phyloP scores from a whole-genome alignment of 2,888 invertebrate genomes.

The Galeopsomyia nigrocyanea region DNA sequence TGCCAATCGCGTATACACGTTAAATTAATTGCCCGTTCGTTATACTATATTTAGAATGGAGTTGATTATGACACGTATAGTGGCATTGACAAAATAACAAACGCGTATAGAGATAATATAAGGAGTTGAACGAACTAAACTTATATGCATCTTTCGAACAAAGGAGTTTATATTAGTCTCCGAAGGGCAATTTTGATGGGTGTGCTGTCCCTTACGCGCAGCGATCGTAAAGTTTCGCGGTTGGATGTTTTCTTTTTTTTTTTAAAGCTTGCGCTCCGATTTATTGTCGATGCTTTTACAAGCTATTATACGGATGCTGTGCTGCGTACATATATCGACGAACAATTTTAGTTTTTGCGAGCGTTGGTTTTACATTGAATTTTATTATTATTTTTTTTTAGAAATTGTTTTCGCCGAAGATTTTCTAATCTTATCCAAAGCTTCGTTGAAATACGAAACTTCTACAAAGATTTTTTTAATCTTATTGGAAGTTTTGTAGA shows the following conservation, averaged over 20 bases:
- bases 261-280: slow-evolving; percentile 20
- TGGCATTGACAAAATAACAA: too few relatives aligned
- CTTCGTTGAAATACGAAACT: too few relatives aligned
- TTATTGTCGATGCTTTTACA: slow-evolving; percentile 25
- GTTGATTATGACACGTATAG: too few relatives aligned
- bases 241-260: slow-evolving; percentile 15
- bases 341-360: slow-evolving; percentile 1
- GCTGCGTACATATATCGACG: neutral
- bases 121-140: too few relatives aligned
- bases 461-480: too few relatives aligned
- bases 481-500: too few relatives aligned
- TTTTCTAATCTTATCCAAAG: too few relatives aligned
- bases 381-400: too few relatives aligned
- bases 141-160: too few relatives aligned
- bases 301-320: neutral
- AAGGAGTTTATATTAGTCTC: too few relatives aligned
- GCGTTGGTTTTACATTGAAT: neutral
- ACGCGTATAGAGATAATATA: too few relatives aligned
- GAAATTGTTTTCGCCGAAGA: too few relatives aligned
- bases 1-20: slow-evolving; percentile 3
- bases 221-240: slow-evolving; percentile 41
- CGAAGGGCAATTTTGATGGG: slow-evolving; percentile 21
- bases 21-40: neutral
- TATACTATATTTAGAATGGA: neutral
- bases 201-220: slow-evolving; percentile 1